These are phyloP conservation scores for Paedocypris micromegethes DNA, from an alignment of 2,797 vertebrate species.

Conservation along the genomic window DNA sequence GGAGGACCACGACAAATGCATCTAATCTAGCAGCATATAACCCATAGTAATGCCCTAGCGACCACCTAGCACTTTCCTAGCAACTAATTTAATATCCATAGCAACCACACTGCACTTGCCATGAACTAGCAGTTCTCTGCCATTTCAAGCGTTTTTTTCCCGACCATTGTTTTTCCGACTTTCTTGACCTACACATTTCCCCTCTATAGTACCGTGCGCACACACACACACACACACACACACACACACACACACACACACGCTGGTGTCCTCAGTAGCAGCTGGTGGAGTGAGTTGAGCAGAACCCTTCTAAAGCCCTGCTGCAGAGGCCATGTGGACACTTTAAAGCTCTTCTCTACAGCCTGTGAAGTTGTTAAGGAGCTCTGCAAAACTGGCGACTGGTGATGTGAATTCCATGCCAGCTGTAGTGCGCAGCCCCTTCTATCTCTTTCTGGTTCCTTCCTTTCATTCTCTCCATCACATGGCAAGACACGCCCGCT, in stretches of 20 bases:
- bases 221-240: constrained; percentile 51
- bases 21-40: no score
- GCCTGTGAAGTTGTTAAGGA: constrained; percentile 80
- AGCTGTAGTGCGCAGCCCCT: constrained; percentile 66
- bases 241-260: constrained; percentile 47
- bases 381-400: constrained; percentile 74
- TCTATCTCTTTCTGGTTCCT: constrained; percentile 35
- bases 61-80: no score
- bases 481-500: constrained; percentile 37
- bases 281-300: constrained; percentile 66
- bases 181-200: constrained; percentile 3
- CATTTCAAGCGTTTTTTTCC: constrained; percentile 22
- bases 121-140: neutral
- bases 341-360: constrained; percentile 78
- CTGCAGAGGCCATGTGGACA: constrained; percentile 76
- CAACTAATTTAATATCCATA: no score
- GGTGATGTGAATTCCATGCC: constrained; percentile 73
- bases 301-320: constrained; percentile 71
- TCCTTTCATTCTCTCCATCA: constrained; percentile 30
- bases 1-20: no score
- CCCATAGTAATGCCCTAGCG: no score
- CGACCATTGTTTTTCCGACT: constrained; percentile 34
- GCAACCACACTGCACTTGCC: no score
- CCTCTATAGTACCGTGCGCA: neutral
- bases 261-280: constrained; percentile 72